Conservation (phyloP, 1,140 invertebrate genomes). For the Euwallacea fornicatus region DNA sequence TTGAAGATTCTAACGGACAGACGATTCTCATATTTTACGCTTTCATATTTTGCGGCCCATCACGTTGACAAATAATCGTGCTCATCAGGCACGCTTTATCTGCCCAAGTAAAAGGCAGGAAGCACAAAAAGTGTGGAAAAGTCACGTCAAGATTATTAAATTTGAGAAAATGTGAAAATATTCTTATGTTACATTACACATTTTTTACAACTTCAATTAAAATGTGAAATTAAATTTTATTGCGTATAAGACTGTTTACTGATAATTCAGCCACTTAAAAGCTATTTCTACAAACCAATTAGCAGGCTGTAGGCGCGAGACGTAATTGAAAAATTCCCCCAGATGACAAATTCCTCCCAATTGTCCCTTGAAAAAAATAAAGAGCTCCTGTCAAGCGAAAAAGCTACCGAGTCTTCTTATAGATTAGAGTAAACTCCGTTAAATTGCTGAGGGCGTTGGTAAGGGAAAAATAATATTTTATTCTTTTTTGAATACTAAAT, state of each 20-base stretch:
- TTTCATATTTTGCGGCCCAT: slow-evolving; percentile 28
- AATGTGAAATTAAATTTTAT: slow-evolving; percentile 13
- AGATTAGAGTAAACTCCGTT: slow-evolving; percentile 40
- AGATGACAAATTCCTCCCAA: slow-evolving; percentile 36
- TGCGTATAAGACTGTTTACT: slow-evolving; percentile 32
- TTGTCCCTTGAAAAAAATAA: slow-evolving; percentile 39
- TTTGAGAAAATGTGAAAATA: slow-evolving; percentile 6
- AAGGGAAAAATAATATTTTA: slow-evolving; percentile 37
- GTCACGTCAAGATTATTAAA: slow-evolving; percentile 14
- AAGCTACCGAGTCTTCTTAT: slow-evolving; percentile 40
- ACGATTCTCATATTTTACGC: slow-evolving; percentile 23
- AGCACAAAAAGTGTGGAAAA: slow-evolving; percentile 5
- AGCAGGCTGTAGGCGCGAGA: slow-evolving; percentile 29
- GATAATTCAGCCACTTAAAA: slow-evolving; percentile 32
- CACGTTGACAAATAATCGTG: slow-evolving; percentile 28
- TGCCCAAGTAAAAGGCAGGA: slow-evolving; percentile 5
- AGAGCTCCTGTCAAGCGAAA: slow-evolving; percentile 37
- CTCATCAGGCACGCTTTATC: slow-evolving; percentile 21
- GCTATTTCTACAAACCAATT: slow-evolving; percentile 37
- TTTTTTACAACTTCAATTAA: too few relatives aligned
- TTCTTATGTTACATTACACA: neutral
- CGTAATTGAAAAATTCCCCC: slow-evolving; percentile 40
- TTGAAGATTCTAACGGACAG: slow-evolving; percentile 11
- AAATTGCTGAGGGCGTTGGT: slow-evolving; percentile 33
- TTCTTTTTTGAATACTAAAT: slow-evolving; percentile 30